These are phyloP conservation scores for Pseudomyrmex flavicornis DNA, from an alignment of 1,140 invertebrate genomes.

Conservation along the genomic window DNA sequence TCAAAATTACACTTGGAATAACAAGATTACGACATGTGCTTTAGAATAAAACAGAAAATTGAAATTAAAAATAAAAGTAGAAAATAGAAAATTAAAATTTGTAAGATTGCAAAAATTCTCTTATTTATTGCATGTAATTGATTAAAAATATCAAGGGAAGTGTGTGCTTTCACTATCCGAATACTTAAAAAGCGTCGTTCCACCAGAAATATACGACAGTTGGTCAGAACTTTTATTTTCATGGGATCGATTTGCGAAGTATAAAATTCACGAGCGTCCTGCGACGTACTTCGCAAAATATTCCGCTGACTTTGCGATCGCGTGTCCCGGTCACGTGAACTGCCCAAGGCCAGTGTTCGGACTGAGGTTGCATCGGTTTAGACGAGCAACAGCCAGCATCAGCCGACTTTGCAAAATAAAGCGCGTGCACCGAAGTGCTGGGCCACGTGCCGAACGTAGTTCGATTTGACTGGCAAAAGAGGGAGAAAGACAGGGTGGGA, in stretches of 20 bases:
- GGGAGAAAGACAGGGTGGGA: slow-evolving; percentile 34
- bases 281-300: slow-evolving; percentile 11
- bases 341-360: slow-evolving; percentile 31
- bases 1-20: not conserved
- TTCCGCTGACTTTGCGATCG: slow-evolving; percentile 54
- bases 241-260: not conserved
- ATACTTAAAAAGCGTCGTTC: slow-evolving; percentile 3
- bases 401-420: slow-evolving; percentile 21
- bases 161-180: not conserved
- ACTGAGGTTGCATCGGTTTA: slow-evolving; percentile 9
- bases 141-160: not conserved
- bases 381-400: slow-evolving; percentile 35
- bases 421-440: slow-evolving; percentile 60
- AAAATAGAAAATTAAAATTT: slow-evolving; percentile 13
- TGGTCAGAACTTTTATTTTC: slow-evolving; percentile 14
- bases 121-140: not conserved
- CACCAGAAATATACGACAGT: not conserved
- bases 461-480: slow-evolving; percentile 45
- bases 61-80: slow-evolving; percentile 3
- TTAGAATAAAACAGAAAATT: not conserved
- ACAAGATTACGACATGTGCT: too few species aligned
- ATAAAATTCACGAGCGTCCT: not conserved
- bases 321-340: slow-evolving; percentile 63
- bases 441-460: slow-evolving; percentile 76
- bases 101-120: not conserved